These are phyloP conservation scores for Mus spretus DNA, from an alignment of 2,797 vertebrate genomes.

Conservation along the genomic window DNA sequence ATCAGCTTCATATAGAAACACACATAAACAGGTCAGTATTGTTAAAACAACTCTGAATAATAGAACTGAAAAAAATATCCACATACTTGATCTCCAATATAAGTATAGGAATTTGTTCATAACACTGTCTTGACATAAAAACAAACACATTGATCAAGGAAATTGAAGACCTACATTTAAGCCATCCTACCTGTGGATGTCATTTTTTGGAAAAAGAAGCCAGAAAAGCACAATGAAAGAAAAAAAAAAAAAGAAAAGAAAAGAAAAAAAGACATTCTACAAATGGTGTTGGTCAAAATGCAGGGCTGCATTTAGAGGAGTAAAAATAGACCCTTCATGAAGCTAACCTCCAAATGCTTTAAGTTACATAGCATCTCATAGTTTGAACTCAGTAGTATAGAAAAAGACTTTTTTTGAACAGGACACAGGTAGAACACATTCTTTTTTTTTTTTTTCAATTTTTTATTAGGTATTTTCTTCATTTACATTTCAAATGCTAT, in stretches of 20 bases:
- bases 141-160: background rate
- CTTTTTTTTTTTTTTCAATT: too few species aligned
- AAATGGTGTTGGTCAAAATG: background rate
- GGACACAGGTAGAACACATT: too few species aligned
- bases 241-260: background rate
- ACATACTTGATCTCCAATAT: background rate
- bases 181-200: background rate
- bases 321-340: background rate
- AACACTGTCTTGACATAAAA: background rate
- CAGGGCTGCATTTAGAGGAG: background rate
- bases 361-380: background rate
- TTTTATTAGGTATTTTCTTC: too few species aligned
- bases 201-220: background rate
- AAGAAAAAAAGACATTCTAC: background rate
- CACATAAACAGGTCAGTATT: background rate
- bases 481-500: too few species aligned
- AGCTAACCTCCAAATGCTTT: background rate
- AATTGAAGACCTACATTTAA: background rate
- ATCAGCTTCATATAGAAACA: background rate
- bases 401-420: too few species aligned
- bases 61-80: background rate
- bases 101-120: background rate
- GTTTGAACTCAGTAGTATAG: too few species aligned
- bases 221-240: background rate
- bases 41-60: background rate